Conservation (phyloP, 2,797 vertebrate genomes). For the Cheirogaleus major region DNA sequence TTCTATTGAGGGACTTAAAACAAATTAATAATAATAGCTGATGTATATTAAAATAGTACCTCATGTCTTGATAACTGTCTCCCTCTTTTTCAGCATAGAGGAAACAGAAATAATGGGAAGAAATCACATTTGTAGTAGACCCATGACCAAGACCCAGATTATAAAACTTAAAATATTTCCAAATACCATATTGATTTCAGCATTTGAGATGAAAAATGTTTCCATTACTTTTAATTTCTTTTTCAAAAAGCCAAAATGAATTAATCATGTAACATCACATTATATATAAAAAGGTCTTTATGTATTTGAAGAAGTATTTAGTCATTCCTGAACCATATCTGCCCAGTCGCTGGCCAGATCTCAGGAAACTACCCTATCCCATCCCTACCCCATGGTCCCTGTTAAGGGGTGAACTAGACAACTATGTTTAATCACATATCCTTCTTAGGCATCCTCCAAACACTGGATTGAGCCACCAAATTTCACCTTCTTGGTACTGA, state of each 20-base stretch:
- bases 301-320: not conserved
- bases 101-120: not conserved
- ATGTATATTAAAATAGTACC: not conserved
- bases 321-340: not conserved
- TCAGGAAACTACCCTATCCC: not conserved
- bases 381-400: not conserved
- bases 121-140: conserved; percentile 4
- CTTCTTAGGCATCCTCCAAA: not conserved
- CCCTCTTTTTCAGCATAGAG: not conserved
- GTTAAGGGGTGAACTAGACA: not conserved
- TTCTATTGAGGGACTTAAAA: not conserved
- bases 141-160: not conserved
- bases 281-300: not conserved
- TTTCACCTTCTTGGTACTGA: not conserved
- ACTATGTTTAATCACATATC: not conserved
- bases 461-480: not conserved
- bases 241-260: not conserved
- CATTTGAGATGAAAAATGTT: not conserved
- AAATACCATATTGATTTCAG: not conserved
- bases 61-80: not conserved
- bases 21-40: not conserved
- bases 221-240: not conserved
- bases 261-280: not conserved
- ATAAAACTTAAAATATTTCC: not conserved
- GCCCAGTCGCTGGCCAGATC: not conserved